Evolutionary conservation across 2,888 invertebrate species (phyloP).

Genomic region (Drosophila diplacantha): DNA sequence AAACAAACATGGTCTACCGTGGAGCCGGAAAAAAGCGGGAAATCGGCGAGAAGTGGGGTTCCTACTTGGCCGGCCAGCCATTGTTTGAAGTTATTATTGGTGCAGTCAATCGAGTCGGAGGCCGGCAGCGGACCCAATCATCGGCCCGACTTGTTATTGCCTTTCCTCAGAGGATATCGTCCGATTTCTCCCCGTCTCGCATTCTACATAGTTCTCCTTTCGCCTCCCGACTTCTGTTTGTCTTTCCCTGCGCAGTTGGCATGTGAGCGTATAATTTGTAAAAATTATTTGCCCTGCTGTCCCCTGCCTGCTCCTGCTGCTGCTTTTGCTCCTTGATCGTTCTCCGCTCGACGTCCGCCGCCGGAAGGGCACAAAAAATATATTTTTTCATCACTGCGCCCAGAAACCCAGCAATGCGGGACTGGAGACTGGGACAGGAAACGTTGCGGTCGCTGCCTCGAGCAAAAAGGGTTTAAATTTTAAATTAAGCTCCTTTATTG

Average conservation of each 20-base stretch:
- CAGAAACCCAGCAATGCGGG: constrained; percentile 24
- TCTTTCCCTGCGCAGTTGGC: constrained; percentile 54
- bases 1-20: constrained; percentile 58
- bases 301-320: constrained; percentile 30
- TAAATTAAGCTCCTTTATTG: constrained; percentile 61
- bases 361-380: constrained; percentile 49
- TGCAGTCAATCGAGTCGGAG: constrained; percentile 44
- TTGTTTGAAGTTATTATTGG: constrained; percentile 71
- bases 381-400: constrained; percentile 60
- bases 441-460: constrained; percentile 62
- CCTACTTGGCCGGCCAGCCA: constrained; percentile 44
- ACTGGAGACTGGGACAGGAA: constrained; percentile 49
- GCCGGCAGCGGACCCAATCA: constrained; percentile 41
- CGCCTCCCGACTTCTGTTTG: constrained; percentile 45
- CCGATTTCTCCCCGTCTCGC: constrained; percentile 41
- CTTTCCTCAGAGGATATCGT: constrained; percentile 52
- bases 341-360: constrained; percentile 16
- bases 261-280: constrained; percentile 69
- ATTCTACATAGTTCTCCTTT: constrained; percentile 42
- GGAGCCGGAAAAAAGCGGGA: constrained; percentile 22
- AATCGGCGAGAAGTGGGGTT: constrained; percentile 12
- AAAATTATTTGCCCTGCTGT: constrained; percentile 67
- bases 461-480: constrained; percentile 65
- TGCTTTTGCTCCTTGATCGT: constrained; percentile 17
- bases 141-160: constrained; percentile 48